Evolutionary conservation across 2,113 vertebrate species (phyloP).

Genomic region (Patagioenas fasciata): DNA sequence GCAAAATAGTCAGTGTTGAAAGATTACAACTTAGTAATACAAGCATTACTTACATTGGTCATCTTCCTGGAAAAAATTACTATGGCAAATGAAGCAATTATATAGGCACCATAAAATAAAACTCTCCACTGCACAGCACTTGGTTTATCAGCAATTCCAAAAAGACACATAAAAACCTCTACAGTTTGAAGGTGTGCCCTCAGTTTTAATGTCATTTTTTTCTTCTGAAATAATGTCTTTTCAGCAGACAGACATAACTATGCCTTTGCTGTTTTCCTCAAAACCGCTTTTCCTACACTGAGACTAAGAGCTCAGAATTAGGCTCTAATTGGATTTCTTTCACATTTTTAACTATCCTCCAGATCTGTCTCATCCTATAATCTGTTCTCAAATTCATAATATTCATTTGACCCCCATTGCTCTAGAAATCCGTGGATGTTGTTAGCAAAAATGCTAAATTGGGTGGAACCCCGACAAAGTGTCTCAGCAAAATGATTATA

Average conservation of each 20-base stretch:
- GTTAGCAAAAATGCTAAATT: background rate
- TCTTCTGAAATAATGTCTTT: background rate
- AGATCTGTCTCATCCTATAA: background rate
- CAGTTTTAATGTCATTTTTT: background rate
- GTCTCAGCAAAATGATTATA: background rate
- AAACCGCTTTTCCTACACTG: background rate
- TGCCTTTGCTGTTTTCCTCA: background rate
- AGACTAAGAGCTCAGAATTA: background rate
- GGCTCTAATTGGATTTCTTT: background rate
- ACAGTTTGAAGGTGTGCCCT: background rate
- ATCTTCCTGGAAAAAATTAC: background rate
- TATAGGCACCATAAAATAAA: background rate
- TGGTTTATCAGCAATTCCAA: background rate
- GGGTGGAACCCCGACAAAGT: background rate
- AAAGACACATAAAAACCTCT: background rate
- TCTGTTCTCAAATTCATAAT: background rate
- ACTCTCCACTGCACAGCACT: background rate
- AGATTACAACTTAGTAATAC: rapidly evolving
- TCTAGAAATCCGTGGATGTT: background rate
- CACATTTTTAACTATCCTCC: background rate
- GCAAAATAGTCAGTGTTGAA: background rate
- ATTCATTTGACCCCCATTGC: background rate
- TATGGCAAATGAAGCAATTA: background rate
- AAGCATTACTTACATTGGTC: background rate
- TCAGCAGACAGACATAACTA: background rate